These are phyloP conservation scores for Ecdyonurus torrentis DNA, from an alignment of 2,888 invertebrate genomes.

Conservation along the genomic window DNA sequence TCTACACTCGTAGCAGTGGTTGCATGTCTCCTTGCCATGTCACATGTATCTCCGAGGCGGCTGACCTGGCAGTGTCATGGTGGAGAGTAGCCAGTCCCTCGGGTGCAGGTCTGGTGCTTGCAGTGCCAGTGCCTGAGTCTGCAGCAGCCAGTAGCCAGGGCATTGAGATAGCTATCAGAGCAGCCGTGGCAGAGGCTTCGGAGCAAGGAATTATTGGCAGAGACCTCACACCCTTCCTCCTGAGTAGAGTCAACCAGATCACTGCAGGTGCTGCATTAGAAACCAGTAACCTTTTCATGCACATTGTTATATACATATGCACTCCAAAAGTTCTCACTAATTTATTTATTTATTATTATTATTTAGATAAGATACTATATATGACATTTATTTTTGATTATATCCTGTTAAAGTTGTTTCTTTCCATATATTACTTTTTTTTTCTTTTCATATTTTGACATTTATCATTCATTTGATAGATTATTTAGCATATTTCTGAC, in stretches of 20 bases:
- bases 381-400: no score
- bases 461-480: no score
- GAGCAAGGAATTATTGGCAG: conserved; percentile 53
- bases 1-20: conserved; percentile 64
- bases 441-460: no score
- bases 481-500: no score
- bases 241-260: conserved; percentile 57
- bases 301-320: no score
- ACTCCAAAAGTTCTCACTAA: no score
- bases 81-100: conserved; percentile 20
- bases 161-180: conserved; percentile 51
- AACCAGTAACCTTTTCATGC: conserved; percentile 66
- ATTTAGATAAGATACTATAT: no score
- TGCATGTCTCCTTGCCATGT: conserved; percentile 52
- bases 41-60: conserved; percentile 44
- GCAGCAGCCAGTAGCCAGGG: conserved; percentile 16
- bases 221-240: conserved; percentile 81
- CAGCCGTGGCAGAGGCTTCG: conserved; percentile 46
- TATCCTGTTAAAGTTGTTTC: no score
- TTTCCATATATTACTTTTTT: no score
- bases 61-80: conserved; percentile 40
- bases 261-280: conserved; percentile 66
- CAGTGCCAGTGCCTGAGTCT: conserved; percentile 73
- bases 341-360: no score
- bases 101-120: conserved; percentile 63